Evolutionary conservation across 2,113 vertebrate species (phyloP), one percentile per base, ranked within the genome.

Genomic region (Xiphophorus hellerii): DNA sequence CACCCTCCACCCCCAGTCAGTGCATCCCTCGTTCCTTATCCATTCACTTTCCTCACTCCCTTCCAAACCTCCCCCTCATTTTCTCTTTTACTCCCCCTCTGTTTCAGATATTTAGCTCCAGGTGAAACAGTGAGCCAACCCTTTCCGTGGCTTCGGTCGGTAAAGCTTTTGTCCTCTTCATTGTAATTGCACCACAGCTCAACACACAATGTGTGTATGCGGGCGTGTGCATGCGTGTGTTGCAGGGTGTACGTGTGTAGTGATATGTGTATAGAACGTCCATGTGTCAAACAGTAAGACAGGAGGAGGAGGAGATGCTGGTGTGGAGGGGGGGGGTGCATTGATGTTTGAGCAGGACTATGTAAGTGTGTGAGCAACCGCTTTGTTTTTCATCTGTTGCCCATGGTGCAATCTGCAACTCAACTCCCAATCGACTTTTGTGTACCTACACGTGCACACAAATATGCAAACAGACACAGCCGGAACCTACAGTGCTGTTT

Each of bases 31-130:
- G 80, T 63, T 73, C 64, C 62, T 77, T 75, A 39, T 30, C 29
- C 68, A 74, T 44, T 74, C 66, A 39, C 31, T 62, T 58, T 67
- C 65, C 77, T 83, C 65, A 35, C 25, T 62, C 44, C 69, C 33
- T 75, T 28, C 39, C 27, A 33, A 62, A 65, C 64, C 44, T 64
- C 62, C 68, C 15, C 69, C 33, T 67, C 74, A 65, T 74, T 76
- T 35, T 61, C 63, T 84, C 77, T 71, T 73, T 68, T 27, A 27
- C 88, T 84, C 87, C 84, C 51, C 80, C 77, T 69, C 66, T 15
- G 73, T 83, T 94, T 95, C 94, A 92, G 92, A 94, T 95, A 92
- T 96, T 95, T 97, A 92, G 95, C 96, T 97, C 88, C 96, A 96
- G 96, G 96, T 97, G 94, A 96, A 94, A 95, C 95, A 95, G 89